A percentile compares a stretch with the other conserved stretches of the same genome.
Conservation (phyloP, 2,888 invertebrate species). For the Heliconius aoede region DNA sequence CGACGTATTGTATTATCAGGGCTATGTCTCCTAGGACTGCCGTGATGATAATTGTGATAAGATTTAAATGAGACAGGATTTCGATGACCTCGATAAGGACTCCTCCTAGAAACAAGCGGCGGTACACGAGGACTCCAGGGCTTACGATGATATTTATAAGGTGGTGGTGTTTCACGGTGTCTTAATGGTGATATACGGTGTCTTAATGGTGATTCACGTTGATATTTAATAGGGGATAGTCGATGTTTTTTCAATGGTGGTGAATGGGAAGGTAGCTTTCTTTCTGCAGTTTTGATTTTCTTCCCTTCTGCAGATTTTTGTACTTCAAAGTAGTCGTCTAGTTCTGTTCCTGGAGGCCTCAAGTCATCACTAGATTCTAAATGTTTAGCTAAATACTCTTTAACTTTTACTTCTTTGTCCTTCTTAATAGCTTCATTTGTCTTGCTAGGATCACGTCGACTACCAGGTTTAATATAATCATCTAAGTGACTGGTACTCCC, state of each 20-base stretch:
- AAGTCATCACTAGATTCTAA: conserved; percentile 70
- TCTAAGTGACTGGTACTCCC: conserved; percentile 57
- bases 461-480: conserved; percentile 72
- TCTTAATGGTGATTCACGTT: conserved; percentile 44
- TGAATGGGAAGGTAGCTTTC: conserved; percentile 21
- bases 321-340: conserved; percentile 70
- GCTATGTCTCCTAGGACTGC: conserved; percentile 49
- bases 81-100: conserved; percentile 40
- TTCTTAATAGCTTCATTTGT: conserved; percentile 74
- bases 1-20: conserved; percentile 46
- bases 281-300: conserved; percentile 27
- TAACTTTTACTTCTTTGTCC: conserved; percentile 77
- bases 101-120: conserved; percentile 33
- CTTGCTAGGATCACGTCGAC: conserved; percentile 74
- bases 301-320: conserved; percentile 47
- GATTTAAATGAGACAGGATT: conserved; percentile 45
- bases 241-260: conserved; percentile 39
- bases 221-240: conserved; percentile 33
- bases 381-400: conserved; percentile 72
- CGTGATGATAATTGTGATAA: conserved; percentile 43
- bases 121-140: conserved; percentile 30
- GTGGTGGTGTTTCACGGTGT: conserved; percentile 45
- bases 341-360: conserved; percentile 76
- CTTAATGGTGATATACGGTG: conserved; percentile 44
- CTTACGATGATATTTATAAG: conserved; percentile 46